Conservation (phyloP, 1,140 invertebrate genomes). For the Rhizoglyphus robini region DNA sequence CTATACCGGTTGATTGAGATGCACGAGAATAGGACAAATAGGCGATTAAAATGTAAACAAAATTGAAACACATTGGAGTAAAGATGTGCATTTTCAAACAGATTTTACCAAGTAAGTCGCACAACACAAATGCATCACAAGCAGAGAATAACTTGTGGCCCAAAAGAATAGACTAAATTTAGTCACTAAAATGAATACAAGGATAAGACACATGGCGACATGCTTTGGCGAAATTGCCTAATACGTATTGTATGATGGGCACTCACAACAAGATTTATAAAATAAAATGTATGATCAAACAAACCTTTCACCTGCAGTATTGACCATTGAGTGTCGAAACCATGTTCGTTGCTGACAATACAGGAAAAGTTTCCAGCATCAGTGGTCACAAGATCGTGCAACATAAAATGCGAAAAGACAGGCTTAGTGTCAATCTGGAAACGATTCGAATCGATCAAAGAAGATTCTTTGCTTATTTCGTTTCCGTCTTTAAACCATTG, state of each 20-base stretch:
- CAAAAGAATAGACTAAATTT: not conserved
- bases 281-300: no score
- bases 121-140: not conserved
- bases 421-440: no score
- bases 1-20: no score
- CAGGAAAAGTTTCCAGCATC: constrained; percentile 14
- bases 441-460: not conserved
- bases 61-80: not conserved
- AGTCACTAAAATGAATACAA: not conserved
- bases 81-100: not conserved
- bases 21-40: no score
- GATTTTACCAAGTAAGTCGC: no score
- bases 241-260: not conserved
- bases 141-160: no score
- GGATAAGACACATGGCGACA: not conserved
- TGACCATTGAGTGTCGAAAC: not conserved
- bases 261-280: no score
- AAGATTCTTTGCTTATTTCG: not conserved
- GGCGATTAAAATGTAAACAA: not conserved
- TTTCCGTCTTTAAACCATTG: no score
- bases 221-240: not conserved
- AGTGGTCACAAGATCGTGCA: no score
- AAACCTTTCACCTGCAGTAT: not conserved
- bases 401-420: no score
- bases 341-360: constrained; percentile 1